phyloP scores from a whole-genome alignment of 2,888 invertebrate species.

The Rhopalosiphum nymphaeae region DNA sequence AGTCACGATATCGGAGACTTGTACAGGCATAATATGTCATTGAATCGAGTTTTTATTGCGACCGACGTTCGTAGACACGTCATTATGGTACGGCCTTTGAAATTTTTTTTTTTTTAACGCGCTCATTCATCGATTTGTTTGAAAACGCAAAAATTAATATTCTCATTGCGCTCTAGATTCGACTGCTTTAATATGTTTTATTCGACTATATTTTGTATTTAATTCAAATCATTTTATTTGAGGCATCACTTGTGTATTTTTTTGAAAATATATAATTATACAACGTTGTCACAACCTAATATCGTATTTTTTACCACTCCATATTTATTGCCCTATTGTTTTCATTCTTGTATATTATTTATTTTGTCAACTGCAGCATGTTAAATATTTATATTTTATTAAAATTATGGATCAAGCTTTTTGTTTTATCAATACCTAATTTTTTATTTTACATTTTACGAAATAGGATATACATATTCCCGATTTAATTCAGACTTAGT shows the following conservation, averaged over 20 bases:
- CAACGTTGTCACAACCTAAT: background rate
- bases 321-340: conserved; percentile 42
- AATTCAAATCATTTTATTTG: background rate
- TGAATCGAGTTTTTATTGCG: conserved; percentile 40
- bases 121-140: background rate
- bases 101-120: background rate
- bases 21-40: conserved; percentile 16
- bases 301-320: conserved; percentile 1
- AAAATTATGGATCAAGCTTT: background rate
- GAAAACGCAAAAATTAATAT: background rate
- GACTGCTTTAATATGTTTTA: background rate
- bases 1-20: conserved; percentile 57
- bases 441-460: background rate
- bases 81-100: conserved; percentile 6
- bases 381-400: conserved; percentile 25
- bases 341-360: conserved; percentile 5
- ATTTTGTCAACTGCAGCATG: background rate
- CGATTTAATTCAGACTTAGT: background rate
- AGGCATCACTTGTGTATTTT: background rate
- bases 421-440: background rate
- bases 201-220: background rate
- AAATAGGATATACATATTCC: background rate
- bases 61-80: conserved; percentile 3
- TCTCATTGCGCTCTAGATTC: background rate
- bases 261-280: background rate